Percentiles rank a stretch among this genome's conserved stretches.
phyloP scores from a whole-genome alignment of 1,140 invertebrate genomes.

The Samia ricini region DNA sequence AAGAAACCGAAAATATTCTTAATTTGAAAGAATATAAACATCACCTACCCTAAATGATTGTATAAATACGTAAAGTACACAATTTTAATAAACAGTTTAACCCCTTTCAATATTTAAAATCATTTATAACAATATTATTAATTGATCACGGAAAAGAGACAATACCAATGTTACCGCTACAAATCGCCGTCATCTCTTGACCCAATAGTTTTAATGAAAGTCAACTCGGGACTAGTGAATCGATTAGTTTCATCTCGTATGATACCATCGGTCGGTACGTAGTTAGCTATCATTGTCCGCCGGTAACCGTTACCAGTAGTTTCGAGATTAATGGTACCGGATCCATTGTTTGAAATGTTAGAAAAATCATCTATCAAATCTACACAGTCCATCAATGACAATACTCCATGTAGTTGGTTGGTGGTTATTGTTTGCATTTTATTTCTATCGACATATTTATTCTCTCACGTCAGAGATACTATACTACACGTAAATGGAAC shows the following conservation, averaged over 20 bases:
- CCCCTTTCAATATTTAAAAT: not conserved
- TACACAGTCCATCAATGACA: conserved; percentile 49
- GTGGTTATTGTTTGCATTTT: conserved; percentile 37
- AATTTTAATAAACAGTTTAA: no score
- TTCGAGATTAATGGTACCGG: conserved; percentile 52
- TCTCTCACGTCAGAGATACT: not conserved
- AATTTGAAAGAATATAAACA: no score
- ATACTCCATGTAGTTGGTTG: conserved; percentile 27
- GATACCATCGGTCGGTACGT: conserved; percentile 50
- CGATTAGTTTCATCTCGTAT: conserved; percentile 53
- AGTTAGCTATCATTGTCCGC: conserved; percentile 52
- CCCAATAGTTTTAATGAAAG: conserved; percentile 58
- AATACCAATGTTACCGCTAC: conserved; percentile 5
- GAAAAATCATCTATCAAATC: conserved; percentile 54
- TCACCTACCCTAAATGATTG: no score
- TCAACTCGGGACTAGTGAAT: conserved; percentile 39
- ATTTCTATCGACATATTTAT: conserved; percentile 23
- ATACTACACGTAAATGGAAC: not conserved
- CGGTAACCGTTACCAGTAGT: conserved; percentile 50
- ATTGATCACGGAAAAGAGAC: not conserved
- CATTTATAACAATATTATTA: not conserved
- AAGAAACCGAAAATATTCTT: no score
- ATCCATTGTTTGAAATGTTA: conserved; percentile 55
- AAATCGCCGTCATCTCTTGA: conserved; percentile 33
- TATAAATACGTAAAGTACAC: no score